These are phyloP conservation scores for Metopia argyrocephala DNA, from an alignment of 2,888 invertebrate species.

Conservation along the genomic window DNA sequence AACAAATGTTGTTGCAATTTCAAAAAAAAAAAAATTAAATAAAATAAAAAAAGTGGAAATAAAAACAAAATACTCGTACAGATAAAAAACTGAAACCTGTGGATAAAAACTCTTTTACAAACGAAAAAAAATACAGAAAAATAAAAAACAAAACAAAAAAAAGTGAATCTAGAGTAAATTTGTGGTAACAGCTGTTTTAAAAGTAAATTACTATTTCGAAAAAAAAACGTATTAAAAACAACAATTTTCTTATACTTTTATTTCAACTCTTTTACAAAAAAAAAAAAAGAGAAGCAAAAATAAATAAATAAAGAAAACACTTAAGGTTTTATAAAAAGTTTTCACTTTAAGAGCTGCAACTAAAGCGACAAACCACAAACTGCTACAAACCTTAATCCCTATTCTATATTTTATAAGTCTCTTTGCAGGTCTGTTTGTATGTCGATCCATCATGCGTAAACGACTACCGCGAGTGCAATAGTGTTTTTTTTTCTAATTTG, in stretches of 20 bases:
- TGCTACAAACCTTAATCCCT: too few relatives aligned
- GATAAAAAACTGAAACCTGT: slow-evolving; percentile 32
- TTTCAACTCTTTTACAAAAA: not conserved
- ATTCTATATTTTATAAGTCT: too few relatives aligned
- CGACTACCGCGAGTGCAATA: too few relatives aligned
- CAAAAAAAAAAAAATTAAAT: slow-evolving; percentile 8
- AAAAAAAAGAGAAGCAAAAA: not conserved
- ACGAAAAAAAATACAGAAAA: not conserved
- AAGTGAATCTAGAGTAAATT: slow-evolving; percentile 55
- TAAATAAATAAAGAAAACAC: not conserved
- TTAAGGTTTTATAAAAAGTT: slow-evolving; percentile 4
- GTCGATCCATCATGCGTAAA: too few relatives aligned
- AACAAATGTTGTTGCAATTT: slow-evolving; percentile 60
- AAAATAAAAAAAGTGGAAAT: slow-evolving; percentile 12
- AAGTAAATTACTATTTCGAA: slow-evolving; percentile 61
- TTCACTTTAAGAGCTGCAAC: not conserved
- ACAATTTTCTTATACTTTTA: slow-evolving; percentile 52
- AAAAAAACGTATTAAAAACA: slow-evolving; percentile 34
- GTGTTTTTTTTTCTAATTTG: too few relatives aligned
- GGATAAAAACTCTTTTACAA: slow-evolving; percentile 22
- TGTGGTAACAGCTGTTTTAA: slow-evolving; percentile 66
- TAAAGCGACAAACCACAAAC: not conserved
- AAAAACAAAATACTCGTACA: slow-evolving; percentile 9
- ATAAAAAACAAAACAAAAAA: slow-evolving; percentile 20
- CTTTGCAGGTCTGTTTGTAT: too few relatives aligned